Evolutionary conservation across 2,888 invertebrate genomes (phyloP), one percentile per base, ranked within the genome.

Genomic region (Oxystoma pomonae): DNA sequence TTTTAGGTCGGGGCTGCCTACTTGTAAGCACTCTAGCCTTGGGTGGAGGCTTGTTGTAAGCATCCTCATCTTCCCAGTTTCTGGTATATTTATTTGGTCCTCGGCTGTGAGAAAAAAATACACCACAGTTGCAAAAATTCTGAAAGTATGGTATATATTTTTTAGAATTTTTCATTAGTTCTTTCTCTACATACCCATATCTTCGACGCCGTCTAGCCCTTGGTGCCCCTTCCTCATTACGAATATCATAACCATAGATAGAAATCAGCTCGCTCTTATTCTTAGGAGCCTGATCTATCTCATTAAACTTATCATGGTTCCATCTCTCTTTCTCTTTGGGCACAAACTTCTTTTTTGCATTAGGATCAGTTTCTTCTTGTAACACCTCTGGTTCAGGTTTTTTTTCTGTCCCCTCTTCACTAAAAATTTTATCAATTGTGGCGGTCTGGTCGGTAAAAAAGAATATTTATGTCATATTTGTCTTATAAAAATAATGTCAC

Each of bases 21-120:
- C 1, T 55, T 22, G 35, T 64, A 16, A 5, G 65, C 49, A 19
- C 7, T 53, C 19, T 53, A 7, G n/a, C 53, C n/a, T 53, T 53
- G 53, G 73, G 71, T 51, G 72, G 71, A 50, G 74, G 75, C 69
- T 91, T 88, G 18, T 86, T 83, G 77, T 95, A 96, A 0, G 95
- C 95, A 75, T 92, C 92, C 76, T 93, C 94, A 76, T 96, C 95
- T 76, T 95, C 94, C 94, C 95, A 96, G 64, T 92, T 94, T 12
- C 95, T 86, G 0, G 91, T 93, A 78, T 96, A 96, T 78, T 94
- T 95, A 77, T 90, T 94, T 0, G 95, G 95, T 0, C 95, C 94
- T 61, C 95, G 92, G 0, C 92, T 92, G 74, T n/a, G n/a, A n/a
- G n/a, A n/a, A n/a, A 55, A 71, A 67, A 60, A 21, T 16, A 49